Base-by-base conservation (phyloP, 2,888 invertebrate genomes). In the Tortrix viridana region DNA sequence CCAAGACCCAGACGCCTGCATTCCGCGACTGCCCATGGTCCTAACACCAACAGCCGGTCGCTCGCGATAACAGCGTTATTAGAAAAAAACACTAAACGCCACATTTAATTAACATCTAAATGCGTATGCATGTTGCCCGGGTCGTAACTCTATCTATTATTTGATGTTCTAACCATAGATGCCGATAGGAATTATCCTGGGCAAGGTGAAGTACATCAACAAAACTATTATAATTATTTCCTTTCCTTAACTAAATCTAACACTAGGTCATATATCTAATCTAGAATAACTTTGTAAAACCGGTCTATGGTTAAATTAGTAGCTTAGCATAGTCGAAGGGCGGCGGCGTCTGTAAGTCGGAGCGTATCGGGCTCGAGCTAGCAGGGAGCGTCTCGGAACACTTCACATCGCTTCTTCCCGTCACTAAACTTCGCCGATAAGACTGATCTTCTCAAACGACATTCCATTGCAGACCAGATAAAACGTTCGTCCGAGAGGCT, bases 361-460 rank as follows among this genome's bases (percentile, higher is more conserved):
- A 18, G 50, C 50, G 32, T 19, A 32, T 5, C 32, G 50, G 44
- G 43, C 43, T 38, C 56, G 50, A 19, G 37, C 41, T 14, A 26
- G 23, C 37, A 22, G 59, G 61, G 50, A 47, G 23, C 52, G 23
- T 46, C 58, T 47, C 57, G 50, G 54, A 52, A 50, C 49, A 9
- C 18, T 43, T 50, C 55, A 47, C 56, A 46, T 46, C 53, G 67
- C 67, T 65, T 61, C 47, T 44, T 50, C 61, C 64, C 56, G 63
- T 66, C 67, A 60, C 58, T 56, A 26, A 58, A 67, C 54, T 60
- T 66, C 65, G 60, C 65, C 65, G 61, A 74, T 74, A 81, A 82
- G 82, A 82, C 82, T 82, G 82, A 82, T 74, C 76, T 63, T 54
- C 70, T 75, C 73, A 74, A 72, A 73, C 68, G 67, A 82, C 82